Conservation (phyloP, 1,140 invertebrate genomes). For the Metaphire vulgaris region DNA sequence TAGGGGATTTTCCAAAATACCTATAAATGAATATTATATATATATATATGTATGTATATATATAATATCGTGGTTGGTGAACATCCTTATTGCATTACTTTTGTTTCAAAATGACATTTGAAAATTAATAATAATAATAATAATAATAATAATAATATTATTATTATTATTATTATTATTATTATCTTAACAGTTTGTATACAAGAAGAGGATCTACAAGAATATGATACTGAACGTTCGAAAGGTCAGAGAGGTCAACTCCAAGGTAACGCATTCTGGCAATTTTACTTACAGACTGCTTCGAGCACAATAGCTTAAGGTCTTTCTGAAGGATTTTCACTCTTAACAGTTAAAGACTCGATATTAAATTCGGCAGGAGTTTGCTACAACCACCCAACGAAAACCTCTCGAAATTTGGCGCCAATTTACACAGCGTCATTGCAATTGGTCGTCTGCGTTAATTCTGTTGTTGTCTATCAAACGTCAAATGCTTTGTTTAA, state of each 20-base stretch:
- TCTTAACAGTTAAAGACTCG: background rate
- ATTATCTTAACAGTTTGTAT: background rate
- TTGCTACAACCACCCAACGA: too few species aligned
- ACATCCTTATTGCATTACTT: background rate
- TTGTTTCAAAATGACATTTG: background rate
- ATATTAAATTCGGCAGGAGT: background rate
- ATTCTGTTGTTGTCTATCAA: too few species aligned
- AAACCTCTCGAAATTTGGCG: too few species aligned
- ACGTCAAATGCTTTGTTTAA: constrained; percentile 19
- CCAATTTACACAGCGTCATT: too few species aligned
- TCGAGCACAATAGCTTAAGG: background rate
- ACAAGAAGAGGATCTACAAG: constrained; percentile 20
- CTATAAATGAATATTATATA: background rate
- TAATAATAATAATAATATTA: background rate
- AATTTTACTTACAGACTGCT: background rate
- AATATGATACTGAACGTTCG: background rate
- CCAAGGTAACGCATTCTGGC: background rate
- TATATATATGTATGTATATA: background rate
- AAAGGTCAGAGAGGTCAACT: constrained; percentile 16
- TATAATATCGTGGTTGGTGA: background rate
- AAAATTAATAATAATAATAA: background rate
- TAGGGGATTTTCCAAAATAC: background rate
- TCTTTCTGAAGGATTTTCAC: background rate
- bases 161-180: background rate
- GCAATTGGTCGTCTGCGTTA: too few species aligned